Base-by-base conservation (phyloP, 2,113 vertebrate species). In the Peucedramus taeniatus region DNA sequence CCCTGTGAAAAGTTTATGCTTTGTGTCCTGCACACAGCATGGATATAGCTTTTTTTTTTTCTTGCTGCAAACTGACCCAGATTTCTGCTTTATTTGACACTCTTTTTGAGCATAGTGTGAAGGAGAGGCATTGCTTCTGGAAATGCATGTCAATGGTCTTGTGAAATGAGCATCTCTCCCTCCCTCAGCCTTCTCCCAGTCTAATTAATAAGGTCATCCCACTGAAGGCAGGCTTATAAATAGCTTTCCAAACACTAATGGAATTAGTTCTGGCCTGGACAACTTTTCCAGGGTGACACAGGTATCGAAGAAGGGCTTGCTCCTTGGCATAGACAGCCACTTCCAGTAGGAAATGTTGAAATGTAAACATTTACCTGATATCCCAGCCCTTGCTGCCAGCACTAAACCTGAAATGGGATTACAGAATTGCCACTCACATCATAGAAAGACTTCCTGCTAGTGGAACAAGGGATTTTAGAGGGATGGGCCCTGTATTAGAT, bases 201-300 rank as follows among this genome's bases (percentile, higher is more conserved):
- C 72, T 89, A 93, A 85, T 95, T 93, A 87, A 66, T 87, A 92
- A 96, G 79, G 90, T 92, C 81, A 69, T 89, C 70, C 60, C 93
- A 84, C 90, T 89, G 93, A 96, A 97, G 89, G 3, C 40, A 96
- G 80, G 50, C 65, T 96, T 96, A 92, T 89, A 97, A 97, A 96
- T 97, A 97, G 90, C 96, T 97, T 97, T 92, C 83, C 64, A 89
- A 82, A 88, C 77, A 87, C 78, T 96, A 96, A 96, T 89, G 94
- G 79, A 96, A 97, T 97, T 97, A 97, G 76, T 91, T 97, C 93
- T 96, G 93, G 53, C 49, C 83, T 71, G 44, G 80, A 53, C 89
- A 90, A 78, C 88, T 85, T 97, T 88, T 96, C 45, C 64, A 84
- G 92, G 93, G 90, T 90, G 96, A 96, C 96, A 96, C 66, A 94